These are phyloP conservation scores for Fulica atra DNA, from an alignment of 2,113 vertebrate genomes.

Conservation along the genomic window DNA sequence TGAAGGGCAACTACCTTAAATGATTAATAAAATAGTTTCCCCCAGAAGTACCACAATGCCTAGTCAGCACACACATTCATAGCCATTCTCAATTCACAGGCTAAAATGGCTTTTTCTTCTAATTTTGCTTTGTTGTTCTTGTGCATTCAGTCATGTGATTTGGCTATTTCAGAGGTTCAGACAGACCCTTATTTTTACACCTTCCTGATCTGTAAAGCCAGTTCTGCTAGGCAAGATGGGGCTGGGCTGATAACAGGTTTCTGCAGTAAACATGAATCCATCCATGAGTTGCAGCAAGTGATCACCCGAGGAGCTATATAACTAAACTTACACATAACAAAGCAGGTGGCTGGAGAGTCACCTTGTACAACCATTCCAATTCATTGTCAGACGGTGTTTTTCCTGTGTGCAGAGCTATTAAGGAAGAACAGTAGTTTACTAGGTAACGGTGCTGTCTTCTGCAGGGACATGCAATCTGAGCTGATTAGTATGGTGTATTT, in stretches of 20 bases:
- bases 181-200: not conserved
- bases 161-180: not conserved
- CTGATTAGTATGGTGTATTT: not conserved
- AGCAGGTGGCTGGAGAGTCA: not conserved
- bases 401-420: fast-evolving
- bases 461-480: not conserved
- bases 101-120: not conserved
- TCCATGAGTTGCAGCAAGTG: not conserved
- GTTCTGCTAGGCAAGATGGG: not conserved
- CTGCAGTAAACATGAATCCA: not conserved
- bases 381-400: not conserved
- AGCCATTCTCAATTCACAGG: not conserved
- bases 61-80: not conserved
- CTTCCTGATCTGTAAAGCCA: not conserved
- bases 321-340: not conserved
- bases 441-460: not conserved
- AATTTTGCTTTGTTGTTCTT: not conserved
- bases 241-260: not conserved
- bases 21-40: not conserved
- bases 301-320: not conserved
- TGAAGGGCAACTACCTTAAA: not conserved
- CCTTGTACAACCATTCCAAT: not conserved
- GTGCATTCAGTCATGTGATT: not conserved
- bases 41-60: not conserved
- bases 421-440: not conserved